Base-by-base conservation (phyloP, 2,888 invertebrate species). In the Psylliodes chrysocephalus region DNA sequence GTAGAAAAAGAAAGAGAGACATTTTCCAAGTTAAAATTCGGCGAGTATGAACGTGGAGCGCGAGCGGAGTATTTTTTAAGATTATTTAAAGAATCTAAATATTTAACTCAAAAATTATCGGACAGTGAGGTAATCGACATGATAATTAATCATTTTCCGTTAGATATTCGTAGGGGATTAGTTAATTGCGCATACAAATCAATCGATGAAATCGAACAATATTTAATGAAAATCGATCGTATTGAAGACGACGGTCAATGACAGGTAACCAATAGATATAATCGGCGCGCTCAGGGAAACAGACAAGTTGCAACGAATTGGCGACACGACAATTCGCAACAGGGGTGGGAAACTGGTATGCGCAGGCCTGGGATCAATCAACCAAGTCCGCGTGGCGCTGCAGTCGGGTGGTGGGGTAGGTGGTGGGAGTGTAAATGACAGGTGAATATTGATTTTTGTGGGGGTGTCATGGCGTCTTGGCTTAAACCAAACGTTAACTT, bases 1-100 rank as follows among this genome's bases (percentile, higher is more conserved):
- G 47, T 57, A 28, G 62, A 61, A 38, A 14, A 35, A 10, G 61
- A 65, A 28, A 18, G 66, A 12, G 66, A 66, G 10, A 28, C 40
- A 0, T 66, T 60, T 47, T 18, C 8, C 19, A 52, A 60, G 10
- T 47, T 63, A 12, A 59, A 59, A 54, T 66, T 53, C 38, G 65
- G 65, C 7, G 15, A 12, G 5, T 66, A 63, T 12, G 59, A 63
- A 40, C 19, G 51, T 8, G 66, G 60, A 8, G 57, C 55, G 17
- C n/a, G 60, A 4, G 66, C 66, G 2, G 60, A 63, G 25, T 63
- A 66, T 66, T 66, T 66, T 51, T 42, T 63, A 8, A 53, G 51
- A 25, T 15, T 59, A 15, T 33, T 66, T 8, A 35, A 42, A 18
- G 63, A 54, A 33, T 53, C 60, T 2, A 38, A 42, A 12, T 63